Conservation (phyloP, 2,797 vertebrate species). For the Prunella strophiata region DNA sequence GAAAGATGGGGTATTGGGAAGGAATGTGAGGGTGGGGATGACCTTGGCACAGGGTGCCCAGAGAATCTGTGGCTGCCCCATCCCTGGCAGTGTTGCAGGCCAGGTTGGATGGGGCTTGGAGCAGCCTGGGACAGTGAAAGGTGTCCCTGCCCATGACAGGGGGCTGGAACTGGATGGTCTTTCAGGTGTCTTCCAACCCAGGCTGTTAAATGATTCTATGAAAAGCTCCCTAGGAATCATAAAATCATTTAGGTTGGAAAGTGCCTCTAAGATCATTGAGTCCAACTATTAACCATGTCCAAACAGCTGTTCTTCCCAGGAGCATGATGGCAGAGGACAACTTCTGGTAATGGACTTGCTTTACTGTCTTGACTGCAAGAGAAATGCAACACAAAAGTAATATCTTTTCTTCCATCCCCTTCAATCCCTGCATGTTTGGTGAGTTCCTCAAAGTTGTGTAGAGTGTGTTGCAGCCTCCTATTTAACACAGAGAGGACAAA, state of each 20-base stretch:
- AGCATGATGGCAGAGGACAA: neutral
- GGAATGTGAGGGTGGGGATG: rapidly evolving
- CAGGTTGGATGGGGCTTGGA: rapidly evolving
- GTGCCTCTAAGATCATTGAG: neutral
- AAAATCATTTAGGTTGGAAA: neutral
- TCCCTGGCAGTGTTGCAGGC: rapidly evolving
- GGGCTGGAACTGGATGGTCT: neutral
- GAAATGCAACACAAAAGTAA: neutral
- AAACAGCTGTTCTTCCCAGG: neutral
- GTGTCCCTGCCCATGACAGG: rapidly evolving
- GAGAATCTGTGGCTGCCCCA: neutral
- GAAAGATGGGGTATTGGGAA: neutral
- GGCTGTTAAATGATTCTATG: neutral
- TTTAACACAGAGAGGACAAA: neutral
- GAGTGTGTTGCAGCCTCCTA: rapidly evolving
- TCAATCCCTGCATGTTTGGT: neutral
- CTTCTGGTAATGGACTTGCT: neutral
- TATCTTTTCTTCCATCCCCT: neutral
- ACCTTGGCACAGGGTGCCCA: rapidly evolving
- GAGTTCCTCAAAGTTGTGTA: neutral
- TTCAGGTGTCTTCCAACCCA: neutral
- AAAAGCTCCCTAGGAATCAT: neutral
- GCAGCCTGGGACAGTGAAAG: rapidly evolving
- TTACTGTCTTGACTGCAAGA: neutral
- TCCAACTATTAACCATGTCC: neutral